phyloP scores from a whole-genome alignment of 2,797 vertebrate species.

The Peromyscus attwateri region DNA sequence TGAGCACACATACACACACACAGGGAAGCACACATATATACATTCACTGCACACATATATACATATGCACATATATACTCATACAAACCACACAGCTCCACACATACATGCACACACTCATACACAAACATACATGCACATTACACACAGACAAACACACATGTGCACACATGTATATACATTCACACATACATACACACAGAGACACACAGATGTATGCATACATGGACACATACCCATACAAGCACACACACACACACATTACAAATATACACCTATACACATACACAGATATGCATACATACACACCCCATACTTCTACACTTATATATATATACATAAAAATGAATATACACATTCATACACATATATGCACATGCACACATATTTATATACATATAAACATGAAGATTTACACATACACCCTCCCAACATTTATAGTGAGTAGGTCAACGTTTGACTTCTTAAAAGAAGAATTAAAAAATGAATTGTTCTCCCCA shows the following conservation, averaged over 20 bases:
- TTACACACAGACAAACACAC: neutral
- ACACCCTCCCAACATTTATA: neutral
- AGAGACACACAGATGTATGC: neutral
- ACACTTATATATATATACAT: no score
- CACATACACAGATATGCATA: neutral
- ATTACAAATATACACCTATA: neutral
- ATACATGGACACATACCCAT: neutral
- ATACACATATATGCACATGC: neutral
- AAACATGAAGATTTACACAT: neutral
- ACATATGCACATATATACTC: neutral
- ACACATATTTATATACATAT: neutral
- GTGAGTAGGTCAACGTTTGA: neutral
- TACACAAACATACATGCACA: neutral
- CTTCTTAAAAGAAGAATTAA: neutral
- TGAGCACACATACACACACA: neutral
- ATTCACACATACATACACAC: neutral
- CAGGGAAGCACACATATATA: neutral
- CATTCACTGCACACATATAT: neutral
- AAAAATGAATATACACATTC: neutral
- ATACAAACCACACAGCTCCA: neutral
- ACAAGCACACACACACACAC: no score
- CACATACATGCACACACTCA: neutral
- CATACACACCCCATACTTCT: neutral
- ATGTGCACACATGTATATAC: neutral
- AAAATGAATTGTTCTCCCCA: neutral